Base-by-base conservation (phyloP, 2,797 vertebrate species). In the Mormyrops attenuatus region DNA sequence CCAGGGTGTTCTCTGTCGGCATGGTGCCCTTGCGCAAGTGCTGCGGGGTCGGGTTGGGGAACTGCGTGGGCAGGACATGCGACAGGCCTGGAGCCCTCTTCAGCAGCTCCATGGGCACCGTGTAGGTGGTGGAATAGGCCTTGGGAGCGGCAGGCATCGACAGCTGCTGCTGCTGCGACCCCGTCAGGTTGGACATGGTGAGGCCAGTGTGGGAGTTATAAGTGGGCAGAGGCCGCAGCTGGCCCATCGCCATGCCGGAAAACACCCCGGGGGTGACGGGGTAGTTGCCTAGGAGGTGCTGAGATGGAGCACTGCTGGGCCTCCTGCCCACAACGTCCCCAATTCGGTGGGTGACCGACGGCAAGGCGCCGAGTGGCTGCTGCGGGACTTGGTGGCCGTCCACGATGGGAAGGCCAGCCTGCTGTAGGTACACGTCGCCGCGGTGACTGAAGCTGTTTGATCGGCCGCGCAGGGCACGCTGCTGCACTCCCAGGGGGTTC, bases 61-160 rank as follows among this genome's bases (percentile, higher is more conserved):
- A 97, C 6, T 94, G 94, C 2, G 91, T 92, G 0, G 98, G 97
- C 0, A 97, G 96, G 0, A 95, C 89, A 0, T 92, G 93, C 0
- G 95, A 93, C 0, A 95, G 38, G 55, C 96, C 97, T 38, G 97
- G 93, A 13, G 97, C 96, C 84, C 98, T 95, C 94, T 99, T 99
- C 96, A 99, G 97, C 93, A 99, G 94, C 92, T 99, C 99, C 94
- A 99, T 98, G 91, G 98, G 98, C 20, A 97, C 95, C 0, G 97
- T 97, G 92, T 97, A 99, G 0, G 96, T 96, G 8, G 97, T 97
- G 2, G 97, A 96, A 89, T 97, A 99, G 88, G 94, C 96, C 92
- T 97, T 98, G 90, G 97, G 97, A 44, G 95, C 96, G 0, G 93
- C 63, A 15, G 77, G 77, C 1, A 90, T 90, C 17, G 82, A 55